A percentile compares a stretch with the other conserved stretches of the same genome.
Evolutionary conservation across 2,888 invertebrate genomes (phyloP).

Genomic region (Cremastobaeus sp.): DNA sequence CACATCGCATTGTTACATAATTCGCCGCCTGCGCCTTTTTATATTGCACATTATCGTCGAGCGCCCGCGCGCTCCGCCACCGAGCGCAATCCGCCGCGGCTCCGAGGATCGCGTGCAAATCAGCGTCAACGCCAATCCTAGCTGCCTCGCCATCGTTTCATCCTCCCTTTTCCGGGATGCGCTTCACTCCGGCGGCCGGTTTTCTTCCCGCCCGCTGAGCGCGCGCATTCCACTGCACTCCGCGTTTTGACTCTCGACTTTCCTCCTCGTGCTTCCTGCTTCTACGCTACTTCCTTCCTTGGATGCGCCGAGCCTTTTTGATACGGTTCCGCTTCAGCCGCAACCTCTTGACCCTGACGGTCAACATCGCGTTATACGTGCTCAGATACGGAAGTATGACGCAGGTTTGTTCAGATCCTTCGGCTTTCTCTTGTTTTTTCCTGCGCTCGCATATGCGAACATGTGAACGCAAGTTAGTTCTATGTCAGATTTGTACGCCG

Average conservation of each 20-base stretch:
- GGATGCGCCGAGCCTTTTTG: conserved; percentile 59
- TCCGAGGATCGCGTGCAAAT: conserved; percentile 40
- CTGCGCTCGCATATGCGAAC: conserved; percentile 9
- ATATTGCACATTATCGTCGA: conserved; percentile 37
- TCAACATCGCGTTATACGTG: conserved; percentile 38
- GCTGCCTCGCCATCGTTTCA: conserved; percentile 15
- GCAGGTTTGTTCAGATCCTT: conserved; percentile 40
- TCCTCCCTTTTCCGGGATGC: conserved; percentile 50
- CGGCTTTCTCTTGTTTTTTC: conserved; percentile 17
- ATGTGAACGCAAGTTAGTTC: conserved; percentile 12
- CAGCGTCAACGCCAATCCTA: conserved; percentile 36
- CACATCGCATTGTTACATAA: conserved; percentile 72
- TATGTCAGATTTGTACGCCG: conserved; percentile 6
- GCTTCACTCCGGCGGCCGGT: conserved; percentile 15
- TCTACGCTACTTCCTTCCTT: conserved; percentile 54
- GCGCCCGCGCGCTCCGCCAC: too few species aligned
- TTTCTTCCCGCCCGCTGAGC: neutral
- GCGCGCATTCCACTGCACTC: conserved; percentile 14
- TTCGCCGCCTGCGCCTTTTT: conserved; percentile 53
- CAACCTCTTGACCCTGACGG: conserved; percentile 69
- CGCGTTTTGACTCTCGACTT: conserved; percentile 4
- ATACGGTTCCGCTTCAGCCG: conserved; percentile 68
- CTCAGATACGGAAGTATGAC: conserved; percentile 52
- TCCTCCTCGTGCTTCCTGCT: conserved; percentile 53
- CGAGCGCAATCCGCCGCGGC: conserved; percentile 31